These are phyloP conservation scores for Helogale parvula DNA, from an alignment of 2,113 vertebrate genomes.

Conservation along the genomic window DNA sequence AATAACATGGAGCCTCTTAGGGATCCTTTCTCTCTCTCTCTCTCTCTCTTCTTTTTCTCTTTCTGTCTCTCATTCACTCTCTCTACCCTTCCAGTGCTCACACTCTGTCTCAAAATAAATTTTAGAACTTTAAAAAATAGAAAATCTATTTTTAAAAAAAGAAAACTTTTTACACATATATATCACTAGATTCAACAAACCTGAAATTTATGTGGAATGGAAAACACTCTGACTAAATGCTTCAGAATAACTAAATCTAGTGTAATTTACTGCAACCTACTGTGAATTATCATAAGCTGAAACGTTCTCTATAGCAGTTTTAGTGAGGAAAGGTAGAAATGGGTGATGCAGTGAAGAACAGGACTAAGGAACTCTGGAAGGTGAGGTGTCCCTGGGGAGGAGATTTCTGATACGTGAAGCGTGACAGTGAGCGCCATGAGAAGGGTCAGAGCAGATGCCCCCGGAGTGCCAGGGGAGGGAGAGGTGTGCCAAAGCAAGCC, in stretches of 20 bases:
- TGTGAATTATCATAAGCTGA: background rate
- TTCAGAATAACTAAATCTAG: background rate
- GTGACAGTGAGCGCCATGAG: accelerated
- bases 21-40: too few species aligned
- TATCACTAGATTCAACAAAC: background rate
- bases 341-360: background rate
- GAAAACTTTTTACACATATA: background rate
- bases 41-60: too few species aligned
- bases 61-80: too few species aligned
- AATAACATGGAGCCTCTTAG: too few species aligned
- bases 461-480: background rate
- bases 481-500: background rate
- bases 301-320: background rate
- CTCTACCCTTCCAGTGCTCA: too few species aligned
- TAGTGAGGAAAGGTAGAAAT: background rate
- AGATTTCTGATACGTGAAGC: background rate
- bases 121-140: too few species aligned
- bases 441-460: background rate
- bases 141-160: too few species aligned
- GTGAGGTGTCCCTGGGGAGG: too few species aligned
- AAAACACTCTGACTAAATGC: background rate
- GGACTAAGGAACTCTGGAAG: background rate
- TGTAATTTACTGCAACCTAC: background rate
- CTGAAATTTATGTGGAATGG: background rate
- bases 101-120: too few species aligned